Percentiles rank a stretch among this genome's conserved stretches.
Conservation (phyloP, 2,797 vertebrate genomes). For the Pseudomugil gertrudae region DNA sequence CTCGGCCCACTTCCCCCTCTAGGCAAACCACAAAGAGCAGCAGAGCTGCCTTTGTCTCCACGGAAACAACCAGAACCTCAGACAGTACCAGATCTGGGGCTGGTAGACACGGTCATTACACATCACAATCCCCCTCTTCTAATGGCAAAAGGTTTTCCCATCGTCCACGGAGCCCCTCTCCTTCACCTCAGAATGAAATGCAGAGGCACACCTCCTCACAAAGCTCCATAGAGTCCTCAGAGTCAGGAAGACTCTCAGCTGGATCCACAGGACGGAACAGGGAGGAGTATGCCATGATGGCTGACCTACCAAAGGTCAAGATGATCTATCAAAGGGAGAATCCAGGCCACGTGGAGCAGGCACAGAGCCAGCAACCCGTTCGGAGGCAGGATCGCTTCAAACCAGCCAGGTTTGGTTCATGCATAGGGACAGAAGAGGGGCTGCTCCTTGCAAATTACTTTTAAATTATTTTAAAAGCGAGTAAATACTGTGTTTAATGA, state of each 20-base stretch:
- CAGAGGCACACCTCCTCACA: slow-evolving; percentile 78
- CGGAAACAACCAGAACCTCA: slow-evolving; percentile 55
- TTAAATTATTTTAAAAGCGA: not conserved
- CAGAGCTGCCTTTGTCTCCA: slow-evolving; percentile 42
- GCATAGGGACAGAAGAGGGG: not conserved
- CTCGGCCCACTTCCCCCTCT: slow-evolving; percentile 68
- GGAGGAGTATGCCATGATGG: slow-evolving; percentile 88
- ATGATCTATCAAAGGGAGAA: slow-evolving; percentile 79
- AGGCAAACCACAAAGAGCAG: slow-evolving; percentile 50
- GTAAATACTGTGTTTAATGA: not conserved
- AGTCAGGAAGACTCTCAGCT: slow-evolving; percentile 62
- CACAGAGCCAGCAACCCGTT: slow-evolving; percentile 77
- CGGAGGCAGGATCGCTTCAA: slow-evolving; percentile 87
- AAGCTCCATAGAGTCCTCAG: slow-evolving; percentile 81
- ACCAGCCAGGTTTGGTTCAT: slow-evolving; percentile 78
- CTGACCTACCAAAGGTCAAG: slow-evolving; percentile 89
- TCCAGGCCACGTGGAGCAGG: slow-evolving; percentile 40
- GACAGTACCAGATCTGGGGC: slow-evolving; percentile 50
- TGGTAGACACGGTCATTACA: slow-evolving; percentile 30
- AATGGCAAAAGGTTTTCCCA: slow-evolving; percentile 32
- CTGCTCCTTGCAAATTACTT: not conserved
- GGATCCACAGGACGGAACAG: slow-evolving; percentile 83
- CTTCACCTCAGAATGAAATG: slow-evolving; percentile 49
- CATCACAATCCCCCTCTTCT: slow-evolving; percentile 47
- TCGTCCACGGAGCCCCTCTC: slow-evolving; percentile 64